These are phyloP conservation scores for Spodoptera exigua DNA, from an alignment of 2,888 invertebrate species.

Conservation along the genomic window DNA sequence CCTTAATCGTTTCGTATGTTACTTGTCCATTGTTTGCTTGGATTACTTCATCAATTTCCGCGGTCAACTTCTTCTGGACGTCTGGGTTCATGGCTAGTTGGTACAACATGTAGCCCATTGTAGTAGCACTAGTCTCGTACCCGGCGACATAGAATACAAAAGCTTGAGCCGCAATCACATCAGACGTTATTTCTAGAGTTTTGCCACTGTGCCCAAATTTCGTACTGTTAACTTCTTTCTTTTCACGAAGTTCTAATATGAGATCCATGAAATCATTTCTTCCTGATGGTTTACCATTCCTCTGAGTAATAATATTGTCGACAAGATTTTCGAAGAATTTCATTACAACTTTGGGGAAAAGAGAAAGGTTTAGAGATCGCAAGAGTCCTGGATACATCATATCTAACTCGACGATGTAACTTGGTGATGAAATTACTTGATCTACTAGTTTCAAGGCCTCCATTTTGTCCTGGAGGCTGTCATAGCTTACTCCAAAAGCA, in stretches of 20 bases:
- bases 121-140: conserved; percentile 80
- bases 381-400: conserved; percentile 70
- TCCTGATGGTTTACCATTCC: conserved; percentile 62
- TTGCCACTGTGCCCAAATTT: conserved; percentile 51
- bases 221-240: conserved; percentile 55
- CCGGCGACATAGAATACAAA: conserved; percentile 82
- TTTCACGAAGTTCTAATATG: conserved; percentile 64
- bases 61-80: conserved; percentile 72
- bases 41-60: conserved; percentile 69
- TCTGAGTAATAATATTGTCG: conserved; percentile 55
- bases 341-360: conserved; percentile 56
- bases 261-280: conserved; percentile 73
- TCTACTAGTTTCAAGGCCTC: conserved; percentile 44
- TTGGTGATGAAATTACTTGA: conserved; percentile 31
- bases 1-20: conserved; percentile 73
- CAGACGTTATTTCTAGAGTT: conserved; percentile 66
- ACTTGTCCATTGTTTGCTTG: conserved; percentile 67
- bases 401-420: conserved; percentile 56
- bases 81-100: conserved; percentile 63
- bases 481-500: conserved; percentile 67
- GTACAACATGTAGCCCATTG: conserved; percentile 67
- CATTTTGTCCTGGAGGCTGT: conserved; percentile 50
- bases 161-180: conserved; percentile 74
- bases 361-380: conserved; percentile 57
- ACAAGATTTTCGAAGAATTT: conserved; percentile 65